Conservation (phyloP, 2,113 vertebrate species). For the Sturnira hondurensis region DNA sequence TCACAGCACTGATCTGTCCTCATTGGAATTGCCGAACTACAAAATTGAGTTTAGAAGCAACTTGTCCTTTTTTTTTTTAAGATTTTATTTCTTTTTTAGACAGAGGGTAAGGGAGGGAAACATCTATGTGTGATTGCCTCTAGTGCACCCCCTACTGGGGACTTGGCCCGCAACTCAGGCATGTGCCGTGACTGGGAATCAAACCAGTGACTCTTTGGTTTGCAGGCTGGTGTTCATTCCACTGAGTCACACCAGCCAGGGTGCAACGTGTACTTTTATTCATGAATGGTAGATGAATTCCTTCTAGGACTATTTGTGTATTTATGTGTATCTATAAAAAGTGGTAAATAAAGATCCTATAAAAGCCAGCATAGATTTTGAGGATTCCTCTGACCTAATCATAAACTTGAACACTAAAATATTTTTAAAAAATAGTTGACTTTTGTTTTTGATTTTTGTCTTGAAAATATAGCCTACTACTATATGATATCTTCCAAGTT, state of each 20-base stretch:
- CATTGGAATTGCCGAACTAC: background rate
- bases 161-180: too few relatives aligned
- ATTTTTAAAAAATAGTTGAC: constrained; percentile 14
- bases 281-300: background rate
- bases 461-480: background rate
- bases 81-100: too few relatives aligned
- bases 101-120: too few relatives aligned
- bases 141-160: too few relatives aligned
- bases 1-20: background rate
- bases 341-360: background rate
- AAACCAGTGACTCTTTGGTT: too few relatives aligned
- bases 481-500: background rate
- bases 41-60: background rate
- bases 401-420: constrained; percentile 33
- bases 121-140: too few relatives aligned
- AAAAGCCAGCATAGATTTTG: background rate
- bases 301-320: background rate
- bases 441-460: background rate
- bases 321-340: constrained; percentile 2
- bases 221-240: too few relatives aligned
- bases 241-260: too few relatives aligned
- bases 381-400: background rate
- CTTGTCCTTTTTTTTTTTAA: background rate
- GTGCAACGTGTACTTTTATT: background rate
- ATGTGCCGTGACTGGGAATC: too few relatives aligned